A percentile compares a stretch with the other conserved stretches of the same genome.
Conservation (phyloP, 2,888 invertebrate species). For the Synergus gifuensis region DNA sequence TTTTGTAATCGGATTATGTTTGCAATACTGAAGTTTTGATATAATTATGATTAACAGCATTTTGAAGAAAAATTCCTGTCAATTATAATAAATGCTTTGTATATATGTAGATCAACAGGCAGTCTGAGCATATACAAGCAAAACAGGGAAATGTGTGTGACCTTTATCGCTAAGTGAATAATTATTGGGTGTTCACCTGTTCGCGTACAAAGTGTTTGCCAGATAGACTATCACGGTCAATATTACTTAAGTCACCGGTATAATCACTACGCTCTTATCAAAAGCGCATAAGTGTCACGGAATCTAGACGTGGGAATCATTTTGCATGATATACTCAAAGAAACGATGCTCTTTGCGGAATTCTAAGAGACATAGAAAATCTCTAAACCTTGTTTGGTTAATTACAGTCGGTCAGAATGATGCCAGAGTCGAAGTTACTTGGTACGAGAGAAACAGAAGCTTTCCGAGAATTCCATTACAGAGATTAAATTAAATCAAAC, state of each 20-base stretch:
- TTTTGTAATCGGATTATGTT: background rate
- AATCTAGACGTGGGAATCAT: slow-evolving; percentile 32
- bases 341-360: slow-evolving; percentile 17
- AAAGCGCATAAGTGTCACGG: slow-evolving; percentile 40
- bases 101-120: background rate
- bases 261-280: slow-evolving; percentile 46
- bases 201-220: slow-evolving; percentile 48
- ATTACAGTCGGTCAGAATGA: background rate
- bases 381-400: slow-evolving; percentile 22
- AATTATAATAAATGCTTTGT: background rate
- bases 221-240: slow-evolving; percentile 51
- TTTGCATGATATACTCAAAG: slow-evolving; percentile 15
- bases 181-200: slow-evolving; percentile 54
- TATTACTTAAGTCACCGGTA: slow-evolving; percentile 46
- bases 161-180: slow-evolving; percentile 52
- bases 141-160: slow-evolving; percentile 18
- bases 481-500: background rate
- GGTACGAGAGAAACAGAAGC: background rate
- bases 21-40: background rate
- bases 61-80: background rate
- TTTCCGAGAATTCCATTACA: background rate
- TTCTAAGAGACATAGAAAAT: background rate
- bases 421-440: background rate
- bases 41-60: background rate
- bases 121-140: background rate